Conservation (phyloP, 2,888 invertebrate genomes). For the Cantharis rustica region DNA sequence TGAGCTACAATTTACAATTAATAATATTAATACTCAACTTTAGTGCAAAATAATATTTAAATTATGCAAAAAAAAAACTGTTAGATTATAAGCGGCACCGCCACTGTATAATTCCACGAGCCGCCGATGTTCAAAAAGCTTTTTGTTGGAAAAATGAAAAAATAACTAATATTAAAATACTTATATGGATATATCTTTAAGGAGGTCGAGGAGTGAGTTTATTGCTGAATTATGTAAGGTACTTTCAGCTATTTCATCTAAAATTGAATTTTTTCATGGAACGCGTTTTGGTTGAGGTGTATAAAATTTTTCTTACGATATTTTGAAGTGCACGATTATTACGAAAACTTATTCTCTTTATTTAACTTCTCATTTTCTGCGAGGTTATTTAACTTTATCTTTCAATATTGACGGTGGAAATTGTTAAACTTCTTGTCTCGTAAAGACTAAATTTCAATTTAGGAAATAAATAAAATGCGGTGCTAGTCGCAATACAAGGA, state of each 20-base stretch:
- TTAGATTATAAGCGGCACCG: too few species aligned
- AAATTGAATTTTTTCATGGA: slow-evolving; percentile 6
- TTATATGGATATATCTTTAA: background rate
- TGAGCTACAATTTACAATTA: too few species aligned
- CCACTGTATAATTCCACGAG: too few species aligned
- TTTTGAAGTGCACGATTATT: background rate
- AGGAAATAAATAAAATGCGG: background rate
- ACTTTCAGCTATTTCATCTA: background rate
- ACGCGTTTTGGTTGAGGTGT: background rate
- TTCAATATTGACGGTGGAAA: background rate
- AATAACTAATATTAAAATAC: slow-evolving; percentile 1
- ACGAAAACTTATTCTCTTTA: background rate
- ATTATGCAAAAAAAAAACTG: too few species aligned
- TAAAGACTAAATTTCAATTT: background rate
- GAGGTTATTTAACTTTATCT: background rate
- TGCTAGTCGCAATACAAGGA: background rate
- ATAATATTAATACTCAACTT: too few species aligned
- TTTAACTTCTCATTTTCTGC: background rate
- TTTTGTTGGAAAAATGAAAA: background rate
- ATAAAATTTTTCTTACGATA: background rate
- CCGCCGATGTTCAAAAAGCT: background rate
- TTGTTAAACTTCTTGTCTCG: background rate
- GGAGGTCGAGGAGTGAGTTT: background rate
- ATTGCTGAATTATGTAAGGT: slow-evolving; percentile 4
- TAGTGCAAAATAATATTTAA: too few species aligned